phyloP scores from a whole-genome alignment of 2,113 vertebrate genomes.

The Odontesthes bonariensis region DNA sequence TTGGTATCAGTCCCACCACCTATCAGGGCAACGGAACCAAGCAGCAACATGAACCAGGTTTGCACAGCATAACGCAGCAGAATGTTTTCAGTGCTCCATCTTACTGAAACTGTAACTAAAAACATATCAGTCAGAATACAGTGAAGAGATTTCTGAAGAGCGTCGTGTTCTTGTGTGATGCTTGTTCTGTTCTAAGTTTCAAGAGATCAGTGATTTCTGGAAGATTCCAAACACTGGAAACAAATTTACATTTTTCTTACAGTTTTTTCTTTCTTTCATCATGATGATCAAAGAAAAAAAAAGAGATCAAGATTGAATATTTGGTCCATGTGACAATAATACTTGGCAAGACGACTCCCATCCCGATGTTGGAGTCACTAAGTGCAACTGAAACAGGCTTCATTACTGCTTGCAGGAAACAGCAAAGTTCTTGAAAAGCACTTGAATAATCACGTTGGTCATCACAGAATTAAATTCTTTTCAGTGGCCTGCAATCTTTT shows the following conservation, averaged over 20 bases:
- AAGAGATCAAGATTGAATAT: background rate
- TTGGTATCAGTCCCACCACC: background rate
- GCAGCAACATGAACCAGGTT: background rate
- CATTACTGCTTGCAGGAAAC: background rate
- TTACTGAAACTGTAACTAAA: background rate
- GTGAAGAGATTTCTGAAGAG: no score
- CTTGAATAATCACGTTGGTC: background rate
- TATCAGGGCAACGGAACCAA: constrained; percentile 4
- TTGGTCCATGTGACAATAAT: background rate
- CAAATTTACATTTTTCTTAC: background rate
- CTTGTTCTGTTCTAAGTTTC: background rate
- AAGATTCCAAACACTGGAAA: background rate
- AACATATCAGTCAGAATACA: background rate
- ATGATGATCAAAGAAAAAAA: no score
- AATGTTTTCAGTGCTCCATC: background rate
- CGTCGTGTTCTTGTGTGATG: background rate
- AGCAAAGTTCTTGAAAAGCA: constrained; percentile 13
- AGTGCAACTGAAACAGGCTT: no score
- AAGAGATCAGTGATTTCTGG: background rate
- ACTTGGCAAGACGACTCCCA: background rate
- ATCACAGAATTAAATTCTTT: background rate
- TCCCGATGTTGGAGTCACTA: background rate
- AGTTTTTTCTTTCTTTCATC: no score
- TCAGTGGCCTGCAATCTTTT: constrained; percentile 2
- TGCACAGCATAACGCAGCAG: background rate